A percentile compares a stretch with the other conserved stretches of the same genome.
These are phyloP conservation scores for Nemotelus nigrinus DNA, from an alignment of 2,888 invertebrate genomes.

Conservation along the genomic window DNA sequence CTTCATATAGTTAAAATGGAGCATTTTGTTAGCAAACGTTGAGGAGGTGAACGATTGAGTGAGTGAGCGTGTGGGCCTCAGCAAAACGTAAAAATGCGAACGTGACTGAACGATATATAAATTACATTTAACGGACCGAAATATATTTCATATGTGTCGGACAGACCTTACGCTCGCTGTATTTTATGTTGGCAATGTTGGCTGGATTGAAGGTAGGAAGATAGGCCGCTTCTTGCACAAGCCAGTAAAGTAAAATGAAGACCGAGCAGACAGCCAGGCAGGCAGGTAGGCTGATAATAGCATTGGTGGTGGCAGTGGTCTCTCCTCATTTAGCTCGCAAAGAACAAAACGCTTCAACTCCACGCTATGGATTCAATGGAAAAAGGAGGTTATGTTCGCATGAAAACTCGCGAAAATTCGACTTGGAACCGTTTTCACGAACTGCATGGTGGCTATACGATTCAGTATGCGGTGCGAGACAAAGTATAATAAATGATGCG, in stretches of 20 bases:
- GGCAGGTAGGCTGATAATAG: not conserved
- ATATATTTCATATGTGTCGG: conserved; percentile 42
- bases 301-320: not conserved
- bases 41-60: too few species aligned
- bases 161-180: conserved; percentile 29
- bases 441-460: not conserved
- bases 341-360: conserved; percentile 20
- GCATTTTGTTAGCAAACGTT: too few species aligned
- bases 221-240: not conserved
- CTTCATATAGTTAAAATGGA: not conserved
- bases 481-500: conserved; percentile 49
- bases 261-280: not conserved
- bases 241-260: not conserved
- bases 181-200: conserved; percentile 39
- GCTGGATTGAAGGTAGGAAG: not conserved
- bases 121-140: conserved; percentile 38
- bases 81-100: conserved; percentile 22
- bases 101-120: conserved; percentile 42
- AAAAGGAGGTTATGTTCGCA: not conserved
- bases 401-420: not conserved
- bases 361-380: conserved; percentile 1
- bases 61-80: not conserved
- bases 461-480: conserved; percentile 17
- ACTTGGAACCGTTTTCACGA: not conserved
- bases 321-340: conserved; percentile 10